Percentiles rank a stretch among this genome's conserved stretches.
phyloP scores from a whole-genome alignment of 37 sponge, comb jelly and placozoan species.

The Mnemiopsis leidyi region DNA sequence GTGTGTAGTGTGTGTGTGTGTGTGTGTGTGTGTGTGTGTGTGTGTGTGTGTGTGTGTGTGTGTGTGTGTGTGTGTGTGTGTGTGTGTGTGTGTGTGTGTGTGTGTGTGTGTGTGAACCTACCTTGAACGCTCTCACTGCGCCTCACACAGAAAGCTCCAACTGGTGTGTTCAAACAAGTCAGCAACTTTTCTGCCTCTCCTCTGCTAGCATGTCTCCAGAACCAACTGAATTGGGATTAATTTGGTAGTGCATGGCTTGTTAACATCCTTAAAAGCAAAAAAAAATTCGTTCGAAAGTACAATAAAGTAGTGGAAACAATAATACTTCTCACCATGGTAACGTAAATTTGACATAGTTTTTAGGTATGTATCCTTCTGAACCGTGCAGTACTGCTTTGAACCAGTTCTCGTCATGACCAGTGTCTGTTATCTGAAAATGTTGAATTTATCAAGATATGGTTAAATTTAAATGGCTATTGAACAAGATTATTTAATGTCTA shows the following conservation, averaged over 20 bases:
- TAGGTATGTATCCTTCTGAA: constrained; percentile 27
- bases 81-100: constrained; percentile 43
- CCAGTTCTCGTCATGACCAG: constrained; percentile 28
- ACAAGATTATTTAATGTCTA: too few relatives aligned
- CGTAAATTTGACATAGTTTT: constrained; percentile 54
- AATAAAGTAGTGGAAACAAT: background rate
- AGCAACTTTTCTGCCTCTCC: constrained; percentile 24
- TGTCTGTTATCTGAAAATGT: constrained; percentile 28
- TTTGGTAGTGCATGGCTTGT: background rate
- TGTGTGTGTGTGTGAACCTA: constrained; percentile 17
- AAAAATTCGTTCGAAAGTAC: background rate
- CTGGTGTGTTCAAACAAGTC: background rate
- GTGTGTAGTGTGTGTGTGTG: constrained; percentile 44
- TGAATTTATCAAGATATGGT: background rate
- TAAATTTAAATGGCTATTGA: too few relatives aligned
- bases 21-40: constrained; percentile 43
- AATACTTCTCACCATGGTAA: background rate
- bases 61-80: constrained; percentile 34
- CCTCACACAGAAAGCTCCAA: constrained; percentile 58
- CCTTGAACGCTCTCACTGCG: constrained; percentile 52
- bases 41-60: constrained; percentile 43
- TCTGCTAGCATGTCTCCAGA: background rate
- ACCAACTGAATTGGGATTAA: background rate
- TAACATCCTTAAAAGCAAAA: too few relatives aligned
- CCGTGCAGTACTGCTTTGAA: constrained; percentile 29